These are phyloP conservation scores for Dryadula phaetusa DNA, from an alignment of 2,888 invertebrate genomes.

Conservation along the genomic window DNA sequence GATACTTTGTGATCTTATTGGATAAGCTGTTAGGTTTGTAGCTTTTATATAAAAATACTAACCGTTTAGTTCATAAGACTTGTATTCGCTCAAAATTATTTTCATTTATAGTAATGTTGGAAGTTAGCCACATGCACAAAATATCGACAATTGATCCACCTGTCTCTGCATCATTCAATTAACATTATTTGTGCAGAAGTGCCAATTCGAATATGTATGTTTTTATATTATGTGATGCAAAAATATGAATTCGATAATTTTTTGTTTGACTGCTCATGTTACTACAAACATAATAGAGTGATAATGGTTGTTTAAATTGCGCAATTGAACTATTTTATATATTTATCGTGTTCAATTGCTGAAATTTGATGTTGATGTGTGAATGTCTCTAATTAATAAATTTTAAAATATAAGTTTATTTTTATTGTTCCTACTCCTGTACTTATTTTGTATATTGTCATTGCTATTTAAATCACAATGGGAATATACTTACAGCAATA, in stretches of 20 bases:
- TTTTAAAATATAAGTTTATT: slow-evolving; percentile 59
- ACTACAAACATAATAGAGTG: slow-evolving; percentile 32
- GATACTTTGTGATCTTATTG: slow-evolving; percentile 22
- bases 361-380: slow-evolving; percentile 78
- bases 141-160: slow-evolving; percentile 25
- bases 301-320: slow-evolving; percentile 37
- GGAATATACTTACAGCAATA: too few species aligned
- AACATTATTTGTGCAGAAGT: slow-evolving; percentile 42
- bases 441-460: too few species aligned
- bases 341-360: slow-evolving; percentile 45
- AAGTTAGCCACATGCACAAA: slow-evolving; percentile 34
- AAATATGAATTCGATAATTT: slow-evolving; percentile 23
- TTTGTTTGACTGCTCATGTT: slow-evolving; percentile 38
- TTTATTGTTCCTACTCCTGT: slow-evolving; percentile 33
- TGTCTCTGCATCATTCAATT: slow-evolving; percentile 23
- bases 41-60: slow-evolving; percentile 22
- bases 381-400: slow-evolving; percentile 85
- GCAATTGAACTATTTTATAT: slow-evolving; percentile 42
- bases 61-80: slow-evolving; percentile 30
- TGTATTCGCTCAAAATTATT: slow-evolving; percentile 44
- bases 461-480: too few species aligned
- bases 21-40: slow-evolving; percentile 27
- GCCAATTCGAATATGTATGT: slow-evolving; percentile 43
- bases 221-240: slow-evolving; percentile 33
- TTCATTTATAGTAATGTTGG: slow-evolving; percentile 19